Base-by-base conservation (phyloP, 2,797 vertebrate genomes). In the Schizopygopsis malacanthus region DNA sequence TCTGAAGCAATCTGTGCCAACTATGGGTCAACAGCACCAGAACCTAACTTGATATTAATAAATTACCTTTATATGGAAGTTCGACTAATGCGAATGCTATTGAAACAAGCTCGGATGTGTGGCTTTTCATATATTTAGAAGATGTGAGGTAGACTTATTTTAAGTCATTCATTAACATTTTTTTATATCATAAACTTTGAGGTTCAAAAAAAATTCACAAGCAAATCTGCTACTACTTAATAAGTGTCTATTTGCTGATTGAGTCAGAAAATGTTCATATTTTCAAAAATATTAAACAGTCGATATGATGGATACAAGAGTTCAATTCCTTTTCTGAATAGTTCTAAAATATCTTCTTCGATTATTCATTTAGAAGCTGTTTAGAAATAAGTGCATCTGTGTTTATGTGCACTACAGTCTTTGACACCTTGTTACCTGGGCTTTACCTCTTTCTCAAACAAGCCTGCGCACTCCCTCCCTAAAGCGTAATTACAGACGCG, bases 1-100 rank as follows among this genome's bases (percentile, higher is more conserved):
- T 54, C 65, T 37, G 18, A 75, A 75, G 18, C 82, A 75, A 63
- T 84, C 75, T 45, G 67, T 75, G 41, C 65, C 15, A 63, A 20
- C 4, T n/a, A 33, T 37, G 12, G 86, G 22, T 83, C 56, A 79
- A 87, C 52, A 50, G 3, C 28, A 50, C 22, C 25, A 56, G 25
- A 86, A 79, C 5, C 52, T 37, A 22, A n/a, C 76, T 61, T 20
- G 12, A 54, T 47, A 33, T 84, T 37, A 43, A 10, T 45, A 41
- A 67, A 67, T 28, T 10, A 20, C 15, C 78, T 2, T 10, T 41
- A n/a, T 25, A 16, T 50, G 33, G 63, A 11, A 25, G 56, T n/a
- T n/a, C 0, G 56, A 2, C 61, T 63, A 28, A 63, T 54, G 33
- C 7, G 0, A 50, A 39, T 15, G n/a, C 1, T 37, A 4, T 50